Evolutionary conservation across 1,140 invertebrate species (phyloP).

Genomic region (Yoshiicerus persimilis): DNA sequence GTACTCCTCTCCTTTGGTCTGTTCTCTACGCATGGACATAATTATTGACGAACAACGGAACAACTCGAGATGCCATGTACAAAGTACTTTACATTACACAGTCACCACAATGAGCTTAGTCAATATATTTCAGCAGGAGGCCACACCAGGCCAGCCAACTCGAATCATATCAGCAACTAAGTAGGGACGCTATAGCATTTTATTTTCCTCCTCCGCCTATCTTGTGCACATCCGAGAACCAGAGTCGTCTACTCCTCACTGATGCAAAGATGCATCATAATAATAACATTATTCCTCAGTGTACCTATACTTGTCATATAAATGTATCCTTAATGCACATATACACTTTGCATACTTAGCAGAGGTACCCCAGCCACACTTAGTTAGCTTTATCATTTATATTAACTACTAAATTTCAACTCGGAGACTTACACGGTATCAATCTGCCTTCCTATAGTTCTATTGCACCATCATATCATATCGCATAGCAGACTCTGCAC

Average conservation of each 20-base stretch:
- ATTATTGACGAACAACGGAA: constrained; percentile 11
- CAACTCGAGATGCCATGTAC: neutral
- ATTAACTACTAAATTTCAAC: neutral
- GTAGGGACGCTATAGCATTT: neutral
- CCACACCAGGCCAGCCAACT: neutral
- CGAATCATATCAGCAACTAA: neutral
- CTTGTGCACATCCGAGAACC: too few species aligned
- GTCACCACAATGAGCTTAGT: neutral
- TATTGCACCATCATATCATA: too few species aligned
- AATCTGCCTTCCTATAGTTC: neutral
- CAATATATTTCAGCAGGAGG: neutral
- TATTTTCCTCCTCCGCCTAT: neutral
- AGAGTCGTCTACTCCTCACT: too few species aligned
- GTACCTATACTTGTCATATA: too few species aligned
- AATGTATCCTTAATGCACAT: too few species aligned
- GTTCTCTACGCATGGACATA: constrained; percentile 6
- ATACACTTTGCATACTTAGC: too few species aligned
- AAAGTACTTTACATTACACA: neutral
- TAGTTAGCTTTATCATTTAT: too few species aligned
- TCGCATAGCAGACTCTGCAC: too few species aligned
- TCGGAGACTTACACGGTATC: neutral
- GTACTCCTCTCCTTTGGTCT: neutral
- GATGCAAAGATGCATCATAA: neutral
- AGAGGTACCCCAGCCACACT: too few species aligned
- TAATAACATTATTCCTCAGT: neutral